Evolutionary conservation across 92 coral and sea anemone genomes (phyloP), one percentile per base, ranked within the genome.

Genomic region (Heliopora coerulea): DNA sequence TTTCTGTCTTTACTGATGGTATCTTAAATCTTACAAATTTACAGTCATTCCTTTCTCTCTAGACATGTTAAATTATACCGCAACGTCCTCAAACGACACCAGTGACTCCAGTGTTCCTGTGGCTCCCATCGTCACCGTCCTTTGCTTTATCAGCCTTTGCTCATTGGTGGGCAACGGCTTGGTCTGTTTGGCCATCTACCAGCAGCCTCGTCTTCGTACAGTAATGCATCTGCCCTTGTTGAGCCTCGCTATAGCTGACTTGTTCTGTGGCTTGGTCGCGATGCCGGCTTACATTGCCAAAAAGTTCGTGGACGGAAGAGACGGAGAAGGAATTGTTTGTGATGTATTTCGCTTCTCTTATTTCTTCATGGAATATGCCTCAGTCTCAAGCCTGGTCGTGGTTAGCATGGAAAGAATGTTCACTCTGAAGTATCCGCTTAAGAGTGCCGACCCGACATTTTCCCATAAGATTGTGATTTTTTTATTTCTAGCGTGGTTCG

Each of bases 201-300:
- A 85, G 35, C 81, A 90, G 56, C 85, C 96, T 8, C 84, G 91
- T 3, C 95, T 93, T 3, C 96, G 87, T 48, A 88, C 86, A 40
- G 91, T 89, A 32, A 90, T 91, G 18, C 87, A 89, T 56, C 62
- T 87, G 46, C 85, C 98, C 13, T 73, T 93, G 65, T 59, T 52
- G 18, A 82, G 86, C 54, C 79, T 95, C 48, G 96, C 99, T 39
- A 69, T 95, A 3, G 99, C 99, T 7, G 99, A 95, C 80, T 81
- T 95, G 20, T 78, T 95, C 52, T 91, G 89, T 30, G 99, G 99
- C 5, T 68, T 83, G 10, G 62, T 95, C 15, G 99, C 99, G 3
- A 90, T 95, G 95, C 99, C 99, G 14, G 83, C 91, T 28, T 95
- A 95, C 89, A 88, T 90, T 27, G 57, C 89, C 18, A 95, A 95